Base-by-base conservation (phyloP, 2,797 vertebrate species). In the Babyrousa celebensis region DNA sequence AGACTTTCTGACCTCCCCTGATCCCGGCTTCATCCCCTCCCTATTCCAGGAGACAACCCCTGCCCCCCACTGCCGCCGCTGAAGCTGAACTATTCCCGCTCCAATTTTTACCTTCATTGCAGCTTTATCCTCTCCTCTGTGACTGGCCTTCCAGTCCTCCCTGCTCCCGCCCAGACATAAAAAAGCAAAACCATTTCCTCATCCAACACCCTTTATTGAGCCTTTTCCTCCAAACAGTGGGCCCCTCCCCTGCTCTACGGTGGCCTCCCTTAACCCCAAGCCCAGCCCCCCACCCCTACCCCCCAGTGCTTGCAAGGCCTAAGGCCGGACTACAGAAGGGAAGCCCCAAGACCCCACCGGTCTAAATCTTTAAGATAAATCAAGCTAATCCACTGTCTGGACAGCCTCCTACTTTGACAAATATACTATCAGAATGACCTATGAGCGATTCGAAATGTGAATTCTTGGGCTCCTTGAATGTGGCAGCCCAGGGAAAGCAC, bases 1-100 rank as follows among this genome's bases (percentile, higher is more conserved):
- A 20, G 3, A 60, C 25, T 52, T 10, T 52, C 67, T 15, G 71
- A 36, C 25, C 11, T 16, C 15, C 18, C 6, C n/a, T 25, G 11
- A 3, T 29, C 20, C 68, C 10, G 0, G 0, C 3, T 5, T 5
- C 43, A 3, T 0, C 14, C 23, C 6, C 9, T 0, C 29, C 12
- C 17, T 11, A 8, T 20, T n/a, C n/a, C 7, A 10, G 48, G 27
- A 95, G 23, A 52, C 29, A 3, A 70, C 48, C 40, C 9, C 17
- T 14, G 16, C 48, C n/a, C 52, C 14, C 58, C 32, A 12, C 10
- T 15, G 65, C 43, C 10, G 15, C 72, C 43, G 56, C 67, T 67
- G 65, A 14, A 32, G 56, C 52, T 17, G 4, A 1, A 11, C 23
- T 27, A 6, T 6, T 65, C 82, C 25, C 12, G 8, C 52, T 36